phyloP scores from a whole-genome alignment of 2,888 invertebrate genomes.

The Seira ritae region DNA sequence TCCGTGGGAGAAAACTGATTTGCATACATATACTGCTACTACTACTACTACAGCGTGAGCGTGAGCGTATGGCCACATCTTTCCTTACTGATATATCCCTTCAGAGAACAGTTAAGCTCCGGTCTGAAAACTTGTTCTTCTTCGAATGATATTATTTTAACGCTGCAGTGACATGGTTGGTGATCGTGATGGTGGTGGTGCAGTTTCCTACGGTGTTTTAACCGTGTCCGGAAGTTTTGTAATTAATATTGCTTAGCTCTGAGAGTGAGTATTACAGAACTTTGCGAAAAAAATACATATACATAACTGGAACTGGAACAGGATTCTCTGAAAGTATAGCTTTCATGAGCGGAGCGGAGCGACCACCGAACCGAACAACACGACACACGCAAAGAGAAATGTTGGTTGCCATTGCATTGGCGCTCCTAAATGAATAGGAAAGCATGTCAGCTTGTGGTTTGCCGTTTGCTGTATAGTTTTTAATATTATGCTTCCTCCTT shows the following conservation, averaged over 20 bases:
- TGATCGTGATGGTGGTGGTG: not conserved
- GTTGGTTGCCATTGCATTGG: not conserved
- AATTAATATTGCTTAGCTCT: slow-evolving; percentile 49
- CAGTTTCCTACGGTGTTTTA: slow-evolving; percentile 22
- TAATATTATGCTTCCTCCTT: slow-evolving; percentile 21
- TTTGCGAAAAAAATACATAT: not conserved
- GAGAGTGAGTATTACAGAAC: not conserved
- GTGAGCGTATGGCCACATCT: no score
- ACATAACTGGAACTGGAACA: no score
- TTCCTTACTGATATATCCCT: not conserved
- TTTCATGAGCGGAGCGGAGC: no score
- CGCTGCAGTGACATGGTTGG: not conserved
- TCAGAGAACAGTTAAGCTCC: not conserved
- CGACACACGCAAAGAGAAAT: no score
- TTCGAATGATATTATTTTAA: not conserved
- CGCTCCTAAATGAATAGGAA: not conserved
- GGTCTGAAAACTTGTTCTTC: not conserved
- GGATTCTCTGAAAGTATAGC: no score
- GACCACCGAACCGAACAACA: no score
- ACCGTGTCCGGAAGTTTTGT: slow-evolving; percentile 45
- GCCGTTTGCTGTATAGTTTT: not conserved
- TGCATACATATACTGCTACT: slow-evolving; percentile 35
- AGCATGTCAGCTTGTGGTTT: slow-evolving; percentile 7
- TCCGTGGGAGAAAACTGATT: slow-evolving; percentile 42
- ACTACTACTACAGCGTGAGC: no score